These are phyloP conservation scores for Anas capensis DNA, from an alignment of 2,797 vertebrate genomes.

Conservation along the genomic window DNA sequence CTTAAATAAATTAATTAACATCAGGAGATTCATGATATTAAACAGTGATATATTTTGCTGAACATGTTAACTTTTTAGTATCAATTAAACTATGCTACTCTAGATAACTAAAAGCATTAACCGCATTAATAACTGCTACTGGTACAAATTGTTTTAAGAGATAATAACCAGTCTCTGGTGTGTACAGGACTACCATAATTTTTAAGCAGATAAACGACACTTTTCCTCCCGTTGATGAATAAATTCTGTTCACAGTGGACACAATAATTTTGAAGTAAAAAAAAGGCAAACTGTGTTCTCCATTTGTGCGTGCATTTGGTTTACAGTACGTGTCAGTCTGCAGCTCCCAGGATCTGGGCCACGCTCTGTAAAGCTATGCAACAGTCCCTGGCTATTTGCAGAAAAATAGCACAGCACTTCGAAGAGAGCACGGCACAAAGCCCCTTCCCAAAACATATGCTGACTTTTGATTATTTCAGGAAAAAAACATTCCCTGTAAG, in stretches of 20 bases:
- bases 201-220: fast-evolving
- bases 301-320: not conserved
- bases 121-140: not conserved
- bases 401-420: not conserved
- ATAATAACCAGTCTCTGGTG: not conserved
- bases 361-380: not conserved
- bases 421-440: not conserved
- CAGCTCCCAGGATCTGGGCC: not conserved
- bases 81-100: not conserved
- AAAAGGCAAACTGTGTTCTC: not conserved
- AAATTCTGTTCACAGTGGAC: not conserved
- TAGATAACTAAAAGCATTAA: not conserved
- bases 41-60: not conserved
- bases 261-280: not conserved
- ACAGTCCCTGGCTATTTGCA: not conserved
- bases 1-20: not conserved
- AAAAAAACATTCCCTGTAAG: not conserved
- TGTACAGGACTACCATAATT: not conserved
- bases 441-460: not conserved
- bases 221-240: not conserved
- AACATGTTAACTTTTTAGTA: not conserved
- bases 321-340: not conserved
- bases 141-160: not conserved
- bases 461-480: not conserved
- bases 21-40: not conserved